Base-by-base conservation (phyloP, 2,888 invertebrate species). In the Mystacides longicornis region DNA sequence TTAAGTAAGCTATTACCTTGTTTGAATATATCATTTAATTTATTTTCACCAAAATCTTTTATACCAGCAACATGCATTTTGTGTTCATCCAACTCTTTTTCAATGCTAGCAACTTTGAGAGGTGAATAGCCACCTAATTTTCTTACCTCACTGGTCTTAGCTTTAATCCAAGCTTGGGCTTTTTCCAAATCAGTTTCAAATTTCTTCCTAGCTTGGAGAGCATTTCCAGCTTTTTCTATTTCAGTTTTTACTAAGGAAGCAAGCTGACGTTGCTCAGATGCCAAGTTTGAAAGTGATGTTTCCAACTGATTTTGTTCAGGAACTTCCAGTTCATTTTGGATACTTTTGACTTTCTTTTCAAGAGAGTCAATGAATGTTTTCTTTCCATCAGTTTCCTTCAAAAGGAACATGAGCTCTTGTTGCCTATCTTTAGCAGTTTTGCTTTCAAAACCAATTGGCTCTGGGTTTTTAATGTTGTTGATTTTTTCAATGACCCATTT, bases 351-450 rank as follows among this genome's bases (percentile, higher is more conserved):
- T 57, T 92, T 85, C 70, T 89, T 90, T 64, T 90, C 87, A 22
- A 95, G 73, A 0, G 89, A 87, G 64, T 92, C 90, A 55, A 89
- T 85, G 3, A 89, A 80, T 1, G 88, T 82, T 65, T 88, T 86
- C 69, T 93, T 92, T 7, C 87, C 86, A 64, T 92, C 90, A 1
- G 89, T 84, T 70, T 94, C 93, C 70, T 90, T 90, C 51, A 89
- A 73, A 54, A 90, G 73, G 51, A 82, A 82, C 66, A 87, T 89
- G 43, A 87, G 73, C 63, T 82, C 78, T 65, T 85, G 84, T 48
- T 87, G 82, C 55, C 82, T 79, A 59, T 85, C 86, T 64, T 90
- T 91, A 1, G 86, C 85, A 42, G 84, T 83, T 63, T 86, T 86
- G 59, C 85, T 86, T 63, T 89, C 87, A 65, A 79, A 91, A 1